Percentiles rank a stretch among this genome's conserved stretches.
Conservation (phyloP, 2,113 vertebrate genomes). For the Nibea albiflora region DNA sequence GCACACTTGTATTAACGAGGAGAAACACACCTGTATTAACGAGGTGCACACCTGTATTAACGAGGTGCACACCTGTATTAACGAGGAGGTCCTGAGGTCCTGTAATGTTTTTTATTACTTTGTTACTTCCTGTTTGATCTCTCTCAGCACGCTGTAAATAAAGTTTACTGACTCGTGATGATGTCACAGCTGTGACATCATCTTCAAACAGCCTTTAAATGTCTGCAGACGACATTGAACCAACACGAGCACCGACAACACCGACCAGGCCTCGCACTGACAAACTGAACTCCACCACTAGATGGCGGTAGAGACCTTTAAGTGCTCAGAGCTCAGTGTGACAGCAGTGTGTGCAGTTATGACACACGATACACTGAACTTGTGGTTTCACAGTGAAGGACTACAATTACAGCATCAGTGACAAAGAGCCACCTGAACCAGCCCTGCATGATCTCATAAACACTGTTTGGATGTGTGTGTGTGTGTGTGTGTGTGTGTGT, state of each 20-base stretch:
- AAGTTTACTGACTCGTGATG: no score
- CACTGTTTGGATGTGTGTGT: not conserved
- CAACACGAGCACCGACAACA: not conserved
- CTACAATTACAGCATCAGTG: slow-evolving; percentile 31
- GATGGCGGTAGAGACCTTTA: slow-evolving; percentile 50
- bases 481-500: no score
- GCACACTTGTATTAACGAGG: no score
- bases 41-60: no score
- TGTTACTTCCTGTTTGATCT: no score
- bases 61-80: no score
- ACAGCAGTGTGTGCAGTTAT: not conserved
- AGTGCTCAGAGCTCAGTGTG: not conserved
- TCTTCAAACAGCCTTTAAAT: not conserved
- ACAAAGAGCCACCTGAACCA: slow-evolving; percentile 27
- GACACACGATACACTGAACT: slow-evolving; percentile 26
- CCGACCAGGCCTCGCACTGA: not conserved
- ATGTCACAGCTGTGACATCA: not conserved
- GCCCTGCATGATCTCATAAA: slow-evolving; percentile 7
- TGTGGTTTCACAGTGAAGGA: slow-evolving; percentile 15
- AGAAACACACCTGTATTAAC: no score
- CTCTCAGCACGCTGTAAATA: no score
- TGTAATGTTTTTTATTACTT: no score
- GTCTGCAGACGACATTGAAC: not conserved
- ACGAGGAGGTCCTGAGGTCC: no score
- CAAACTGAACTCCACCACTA: slow-evolving; percentile 50